phyloP scores from a whole-genome alignment of 35 echinoderm and acorn worm species.

The Lytechinus pictus region DNA sequence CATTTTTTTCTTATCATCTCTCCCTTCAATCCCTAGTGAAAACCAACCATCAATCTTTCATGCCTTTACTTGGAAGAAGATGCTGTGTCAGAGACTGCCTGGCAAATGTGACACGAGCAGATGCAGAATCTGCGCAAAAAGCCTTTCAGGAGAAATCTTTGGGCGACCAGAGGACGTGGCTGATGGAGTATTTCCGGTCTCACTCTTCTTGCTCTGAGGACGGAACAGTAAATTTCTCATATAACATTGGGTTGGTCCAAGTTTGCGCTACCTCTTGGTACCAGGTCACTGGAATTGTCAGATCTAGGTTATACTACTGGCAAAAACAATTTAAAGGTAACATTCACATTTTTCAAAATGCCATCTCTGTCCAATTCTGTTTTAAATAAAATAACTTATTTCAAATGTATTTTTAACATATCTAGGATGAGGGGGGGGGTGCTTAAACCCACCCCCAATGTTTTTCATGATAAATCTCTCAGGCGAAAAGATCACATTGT shows the following conservation, averaged over 20 bases:
- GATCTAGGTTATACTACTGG: background rate
- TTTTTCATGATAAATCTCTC: too few species aligned
- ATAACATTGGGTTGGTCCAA: background rate
- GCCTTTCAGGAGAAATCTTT: background rate
- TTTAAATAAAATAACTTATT: too few species aligned
- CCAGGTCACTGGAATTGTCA: background rate
- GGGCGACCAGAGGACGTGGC: background rate
- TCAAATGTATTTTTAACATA: too few species aligned
- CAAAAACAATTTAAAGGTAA: constrained; percentile 4
- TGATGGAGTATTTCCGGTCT: background rate
- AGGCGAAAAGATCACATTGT: too few species aligned
- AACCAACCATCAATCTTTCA: too few species aligned
- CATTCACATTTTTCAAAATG: background rate
- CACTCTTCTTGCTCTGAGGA: background rate
- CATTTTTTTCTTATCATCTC: too few species aligned
- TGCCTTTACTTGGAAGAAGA: background rate
- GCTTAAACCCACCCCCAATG: too few species aligned
- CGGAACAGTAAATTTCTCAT: background rate
- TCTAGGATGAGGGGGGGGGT: too few species aligned
- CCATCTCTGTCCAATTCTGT: too few species aligned
- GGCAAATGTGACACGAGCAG: background rate
- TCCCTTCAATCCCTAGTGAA: too few species aligned
- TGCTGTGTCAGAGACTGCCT: background rate
- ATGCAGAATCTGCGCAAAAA: background rate
- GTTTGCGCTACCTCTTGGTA: background rate